phyloP scores from a whole-genome alignment of 2,113 vertebrate species.

The Neotragus moschatus region DNA sequence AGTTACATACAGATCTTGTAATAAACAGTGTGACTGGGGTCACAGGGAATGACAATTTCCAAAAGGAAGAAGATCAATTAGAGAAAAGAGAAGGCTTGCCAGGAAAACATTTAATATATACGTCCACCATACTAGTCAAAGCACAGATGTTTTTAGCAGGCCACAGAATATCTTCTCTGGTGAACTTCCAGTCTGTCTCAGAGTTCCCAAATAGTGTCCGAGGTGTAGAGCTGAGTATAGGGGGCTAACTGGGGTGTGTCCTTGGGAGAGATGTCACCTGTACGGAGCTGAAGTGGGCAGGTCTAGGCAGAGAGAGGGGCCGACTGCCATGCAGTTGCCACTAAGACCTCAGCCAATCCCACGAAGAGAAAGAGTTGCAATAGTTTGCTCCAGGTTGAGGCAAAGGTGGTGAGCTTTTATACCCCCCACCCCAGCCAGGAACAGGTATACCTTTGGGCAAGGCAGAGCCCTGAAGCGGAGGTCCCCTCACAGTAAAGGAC shows the following conservation, averaged over 20 bases:
- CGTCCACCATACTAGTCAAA: neutral
- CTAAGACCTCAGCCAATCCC: neutral
- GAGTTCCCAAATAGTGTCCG: neutral
- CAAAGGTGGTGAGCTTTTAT: neutral
- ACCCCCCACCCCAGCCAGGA: neutral
- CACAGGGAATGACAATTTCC: neutral
- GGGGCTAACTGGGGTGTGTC: neutral
- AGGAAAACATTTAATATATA: neutral
- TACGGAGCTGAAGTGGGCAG: neutral
- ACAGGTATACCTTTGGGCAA: neutral
- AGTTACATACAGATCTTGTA: neutral
- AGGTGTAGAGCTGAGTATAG: neutral
- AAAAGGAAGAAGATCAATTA: neutral
- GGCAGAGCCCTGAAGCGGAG: neutral
- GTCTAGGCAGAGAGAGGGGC: neutral
- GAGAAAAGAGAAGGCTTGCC: neutral
- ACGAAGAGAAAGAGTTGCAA: accelerated
- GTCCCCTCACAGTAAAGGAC: neutral
- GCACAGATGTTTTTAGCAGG: neutral
- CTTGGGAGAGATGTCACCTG: neutral
- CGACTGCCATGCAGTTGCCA: neutral
- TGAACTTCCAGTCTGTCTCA: neutral
- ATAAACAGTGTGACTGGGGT: neutral
- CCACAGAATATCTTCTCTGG: neutral
- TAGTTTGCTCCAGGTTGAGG: neutral